Percentiles rank a stretch among this genome's conserved stretches.
Conservation (phyloP, 2,797 vertebrate genomes). For the Sylvilagus floridanus region DNA sequence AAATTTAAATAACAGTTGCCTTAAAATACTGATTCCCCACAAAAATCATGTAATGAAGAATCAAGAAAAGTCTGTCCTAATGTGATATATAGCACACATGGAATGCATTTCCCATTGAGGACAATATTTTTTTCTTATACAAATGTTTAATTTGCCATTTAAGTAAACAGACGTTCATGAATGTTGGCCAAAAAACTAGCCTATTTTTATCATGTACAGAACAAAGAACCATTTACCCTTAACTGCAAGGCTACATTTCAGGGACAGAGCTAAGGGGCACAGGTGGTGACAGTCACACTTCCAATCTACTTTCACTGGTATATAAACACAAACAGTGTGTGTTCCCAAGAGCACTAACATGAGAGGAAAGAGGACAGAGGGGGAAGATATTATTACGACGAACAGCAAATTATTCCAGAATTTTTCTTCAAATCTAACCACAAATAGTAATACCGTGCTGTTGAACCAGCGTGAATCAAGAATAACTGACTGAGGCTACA, state of each 20-base stretch:
- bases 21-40: conserved; percentile 77
- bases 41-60: conserved; percentile 83
- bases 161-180: conserved; percentile 89
- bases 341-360: background rate
- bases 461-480: background rate
- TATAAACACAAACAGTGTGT: conserved; percentile 51
- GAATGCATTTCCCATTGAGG: conserved; percentile 90
- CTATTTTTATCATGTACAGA: conserved; percentile 88
- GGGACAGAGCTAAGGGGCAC: conserved; percentile 82
- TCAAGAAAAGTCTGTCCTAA: conserved; percentile 86
- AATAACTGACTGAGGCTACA: background rate
- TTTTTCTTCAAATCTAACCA: background rate
- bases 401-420: conserved; percentile 6
- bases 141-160: conserved; percentile 88
- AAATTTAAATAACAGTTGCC: conserved; percentile 85
- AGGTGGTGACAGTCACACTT: conserved; percentile 70
- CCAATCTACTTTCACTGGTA: conserved; percentile 58
- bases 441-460: background rate
- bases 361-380: background rate
- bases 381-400: background rate
- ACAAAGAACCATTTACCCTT: conserved; percentile 86
- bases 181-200: conserved; percentile 89
- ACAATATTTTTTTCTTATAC: conserved; percentile 92
- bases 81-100: conserved; percentile 92
- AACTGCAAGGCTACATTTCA: conserved; percentile 85